Conservation (phyloP, 2,888 invertebrate genomes). For the Hydriomena furcata region DNA sequence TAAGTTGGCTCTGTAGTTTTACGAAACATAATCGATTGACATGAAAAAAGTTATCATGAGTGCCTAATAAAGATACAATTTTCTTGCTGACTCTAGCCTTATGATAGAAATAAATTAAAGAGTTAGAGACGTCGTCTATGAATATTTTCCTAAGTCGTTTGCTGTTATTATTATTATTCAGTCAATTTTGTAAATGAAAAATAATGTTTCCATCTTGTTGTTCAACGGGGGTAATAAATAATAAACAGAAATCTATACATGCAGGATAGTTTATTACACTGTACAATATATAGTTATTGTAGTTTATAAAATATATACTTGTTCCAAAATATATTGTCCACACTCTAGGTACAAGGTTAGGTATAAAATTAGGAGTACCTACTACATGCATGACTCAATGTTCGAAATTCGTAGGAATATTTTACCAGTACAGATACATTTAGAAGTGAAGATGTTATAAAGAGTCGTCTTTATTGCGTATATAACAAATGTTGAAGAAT, state of each 20-base stretch:
- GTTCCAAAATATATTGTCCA: constrained; percentile 82
- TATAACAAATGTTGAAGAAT: background rate
- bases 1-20: too few relatives aligned
- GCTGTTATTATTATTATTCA: too few relatives aligned
- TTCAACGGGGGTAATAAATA: constrained; percentile 28
- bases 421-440: constrained; percentile 7
- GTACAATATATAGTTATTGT: constrained; percentile 77
- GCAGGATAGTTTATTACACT: constrained; percentile 83
- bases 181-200: too few relatives aligned
- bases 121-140: too few relatives aligned
- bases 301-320: constrained; percentile 82
- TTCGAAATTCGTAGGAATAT: constrained; percentile 61
- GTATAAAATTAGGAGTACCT: constrained; percentile 60
- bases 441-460: background rate
- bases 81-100: too few relatives aligned
- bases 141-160: too few relatives aligned
- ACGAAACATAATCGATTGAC: too few relatives aligned
- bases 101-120: background rate
- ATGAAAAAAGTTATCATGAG: too few relatives aligned
- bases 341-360: constrained; percentile 60
- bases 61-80: too few relatives aligned
- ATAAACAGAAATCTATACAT: constrained; percentile 63
- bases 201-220: too few relatives aligned
- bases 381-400: constrained; percentile 63
- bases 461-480: too few relatives aligned